A percentile compares a stretch with the other conserved stretches of the same genome.
phyloP scores from a whole-genome alignment of 2,888 invertebrate genomes.

The Alitta virens region DNA sequence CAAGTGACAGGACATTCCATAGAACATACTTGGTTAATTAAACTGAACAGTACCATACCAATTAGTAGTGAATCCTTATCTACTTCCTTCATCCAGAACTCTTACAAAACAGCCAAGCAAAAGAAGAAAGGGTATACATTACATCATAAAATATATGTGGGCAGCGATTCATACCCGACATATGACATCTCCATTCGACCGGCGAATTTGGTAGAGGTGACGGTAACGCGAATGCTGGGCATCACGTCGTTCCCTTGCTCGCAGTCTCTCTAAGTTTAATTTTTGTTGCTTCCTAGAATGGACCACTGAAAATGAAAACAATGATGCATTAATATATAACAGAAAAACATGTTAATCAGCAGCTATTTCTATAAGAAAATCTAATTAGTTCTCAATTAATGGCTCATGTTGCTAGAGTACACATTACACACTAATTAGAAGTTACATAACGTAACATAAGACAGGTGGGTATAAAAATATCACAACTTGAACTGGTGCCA shows the following conservation, averaged over 20 bases:
- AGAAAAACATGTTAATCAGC: no score
- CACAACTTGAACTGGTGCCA: no score
- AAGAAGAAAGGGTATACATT: not conserved
- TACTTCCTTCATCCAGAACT: not conserved
- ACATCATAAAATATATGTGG: not conserved
- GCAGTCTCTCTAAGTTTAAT: constrained; percentile 58
- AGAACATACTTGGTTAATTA: not conserved
- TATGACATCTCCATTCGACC: constrained; percentile 85
- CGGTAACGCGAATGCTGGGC: constrained; percentile 70
- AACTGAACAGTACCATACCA: not conserved
- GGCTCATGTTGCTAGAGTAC: no score
- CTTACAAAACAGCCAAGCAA: no score
- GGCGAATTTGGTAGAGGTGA: constrained; percentile 86
- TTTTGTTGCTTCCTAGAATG: constrained; percentile 54
- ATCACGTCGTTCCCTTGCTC: constrained; percentile 59
- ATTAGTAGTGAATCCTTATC: not conserved
- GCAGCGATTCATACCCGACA: constrained; percentile 67
- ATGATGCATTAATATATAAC: no score
- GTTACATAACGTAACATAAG: no score
- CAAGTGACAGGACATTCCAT: not conserved
- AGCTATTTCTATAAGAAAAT: no score
- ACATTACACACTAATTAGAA: no score
- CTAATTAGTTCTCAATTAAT: no score
- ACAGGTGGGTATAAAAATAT: no score
- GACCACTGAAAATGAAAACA: constrained; percentile 12